phyloP scores from a whole-genome alignment of 2,888 invertebrate species.

The Cantharis flavilabris region DNA sequence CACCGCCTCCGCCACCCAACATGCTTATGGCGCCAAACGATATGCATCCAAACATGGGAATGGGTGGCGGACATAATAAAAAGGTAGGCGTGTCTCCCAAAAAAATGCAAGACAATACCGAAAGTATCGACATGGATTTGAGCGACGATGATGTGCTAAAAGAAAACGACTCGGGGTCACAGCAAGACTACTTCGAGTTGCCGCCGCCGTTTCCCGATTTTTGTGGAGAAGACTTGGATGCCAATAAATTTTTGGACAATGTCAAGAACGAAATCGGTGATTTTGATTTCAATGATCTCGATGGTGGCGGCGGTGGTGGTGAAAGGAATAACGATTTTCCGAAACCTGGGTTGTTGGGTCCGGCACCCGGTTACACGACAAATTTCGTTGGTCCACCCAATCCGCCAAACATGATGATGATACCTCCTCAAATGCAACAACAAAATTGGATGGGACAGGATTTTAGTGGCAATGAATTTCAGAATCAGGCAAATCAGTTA shows the following conservation, averaged over 20 bases:
- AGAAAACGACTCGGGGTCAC: slow-evolving; percentile 31
- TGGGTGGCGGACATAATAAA: slow-evolving; percentile 11
- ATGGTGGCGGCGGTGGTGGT: slow-evolving; percentile 12
- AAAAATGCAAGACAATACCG: slow-evolving; percentile 67
- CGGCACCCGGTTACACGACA: not conserved
- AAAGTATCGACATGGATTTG: slow-evolving; percentile 85
- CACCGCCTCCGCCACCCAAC: slow-evolving; percentile 60
- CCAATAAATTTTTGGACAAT: slow-evolving; percentile 50
- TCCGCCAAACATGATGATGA: not conserved
- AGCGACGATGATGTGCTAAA: slow-evolving; percentile 71
- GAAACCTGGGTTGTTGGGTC: not conserved
- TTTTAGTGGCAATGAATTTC: slow-evolving; percentile 2
- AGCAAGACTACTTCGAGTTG: slow-evolving; percentile 37
- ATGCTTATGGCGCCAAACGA: slow-evolving; percentile 1
- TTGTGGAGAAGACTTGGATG: slow-evolving; percentile 48
- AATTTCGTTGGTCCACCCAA: not conserved
- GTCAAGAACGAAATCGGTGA: slow-evolving; percentile 43
- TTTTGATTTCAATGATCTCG: slow-evolving; percentile 33
- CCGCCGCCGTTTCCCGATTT: slow-evolving; percentile 54
- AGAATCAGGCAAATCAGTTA: not conserved
- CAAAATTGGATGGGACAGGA: slow-evolving; percentile 7
- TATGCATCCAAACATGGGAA: slow-evolving; percentile 2
- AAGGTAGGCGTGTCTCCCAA: slow-evolving; percentile 32
- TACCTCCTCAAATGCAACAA: not conserved
- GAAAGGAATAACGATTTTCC: not conserved